These are phyloP conservation scores for Todiramphus chloris DNA, from an alignment of 2,113 vertebrate species.

Conservation along the genomic window DNA sequence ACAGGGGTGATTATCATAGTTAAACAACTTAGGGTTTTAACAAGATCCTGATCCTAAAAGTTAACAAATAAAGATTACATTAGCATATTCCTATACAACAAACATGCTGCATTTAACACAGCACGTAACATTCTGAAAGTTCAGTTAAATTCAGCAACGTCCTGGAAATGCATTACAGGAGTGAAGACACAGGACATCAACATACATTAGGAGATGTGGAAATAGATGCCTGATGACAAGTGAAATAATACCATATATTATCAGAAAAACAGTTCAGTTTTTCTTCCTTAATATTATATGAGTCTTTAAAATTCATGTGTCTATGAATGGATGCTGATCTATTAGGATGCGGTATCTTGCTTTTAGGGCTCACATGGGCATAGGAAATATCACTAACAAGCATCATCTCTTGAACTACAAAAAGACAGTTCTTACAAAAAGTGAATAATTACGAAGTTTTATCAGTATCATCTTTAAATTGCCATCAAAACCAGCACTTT, in stretches of 20 bases:
- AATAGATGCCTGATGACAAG: neutral
- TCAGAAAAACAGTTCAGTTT: neutral
- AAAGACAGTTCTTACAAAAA: neutral
- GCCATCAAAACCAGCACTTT: neutral
- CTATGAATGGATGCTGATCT: neutral
- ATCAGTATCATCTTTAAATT: neutral
- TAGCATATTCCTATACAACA: neutral
- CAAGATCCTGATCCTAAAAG: constrained; percentile 84
- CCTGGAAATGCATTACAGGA: neutral
- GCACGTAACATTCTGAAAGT: fast-evolving
- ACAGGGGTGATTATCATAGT: constrained; percentile 89
- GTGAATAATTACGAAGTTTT: neutral
- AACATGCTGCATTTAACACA: neutral
- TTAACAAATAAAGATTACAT: neutral
- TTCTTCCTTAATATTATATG: neutral
- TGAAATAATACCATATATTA: neutral
- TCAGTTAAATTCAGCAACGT: neutral
- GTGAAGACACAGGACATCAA: neutral
- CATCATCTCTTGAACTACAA: neutral
- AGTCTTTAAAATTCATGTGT: neutral
- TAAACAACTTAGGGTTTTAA: constrained; percentile 85
- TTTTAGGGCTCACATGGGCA: neutral
- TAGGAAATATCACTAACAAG: neutral
- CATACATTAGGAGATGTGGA: fast-evolving
- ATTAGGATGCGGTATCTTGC: fast-evolving